phyloP scores from a whole-genome alignment of 53 echinoderm and acorn worm genomes.

The Actinopyga echinites region DNA sequence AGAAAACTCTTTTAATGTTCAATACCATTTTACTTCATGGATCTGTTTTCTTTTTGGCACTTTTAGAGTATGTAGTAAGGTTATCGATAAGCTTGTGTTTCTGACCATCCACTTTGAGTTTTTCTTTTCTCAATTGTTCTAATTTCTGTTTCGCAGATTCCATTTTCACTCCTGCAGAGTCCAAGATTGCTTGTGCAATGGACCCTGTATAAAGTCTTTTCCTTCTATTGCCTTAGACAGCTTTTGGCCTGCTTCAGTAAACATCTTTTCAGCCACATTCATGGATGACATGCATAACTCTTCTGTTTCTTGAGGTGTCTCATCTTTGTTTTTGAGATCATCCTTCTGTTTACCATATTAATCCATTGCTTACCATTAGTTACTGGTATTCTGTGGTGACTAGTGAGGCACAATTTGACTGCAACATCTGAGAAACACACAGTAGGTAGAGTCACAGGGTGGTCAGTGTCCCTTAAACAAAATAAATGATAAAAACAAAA shows the following conservation, averaged over 20 bases:
- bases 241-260: not conserved
- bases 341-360: too few relatives aligned
- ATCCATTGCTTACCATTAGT: not conserved
- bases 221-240: not conserved
- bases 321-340: too few relatives aligned
- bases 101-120: too few relatives aligned
- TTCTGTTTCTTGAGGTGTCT: too few relatives aligned
- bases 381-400: not conserved
- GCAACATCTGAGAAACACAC: not conserved
- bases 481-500: too few relatives aligned
- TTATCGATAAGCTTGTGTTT: too few relatives aligned
- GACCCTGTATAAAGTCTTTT: not conserved
- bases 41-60: too few relatives aligned
- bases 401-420: not conserved
- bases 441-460: not conserved
- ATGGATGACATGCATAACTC: not conserved
- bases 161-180: not conserved
- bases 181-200: not conserved
- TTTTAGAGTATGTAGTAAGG: too few relatives aligned
- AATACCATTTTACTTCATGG: too few relatives aligned
- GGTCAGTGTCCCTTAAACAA: not conserved
- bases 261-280: not conserved
- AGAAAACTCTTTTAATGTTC: too few relatives aligned
- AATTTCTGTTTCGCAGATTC: not conserved
- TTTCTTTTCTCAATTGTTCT: not conserved